Evolutionary conservation across 2,888 invertebrate species (phyloP).

Genomic region (Subacronicta megacephala): DNA sequence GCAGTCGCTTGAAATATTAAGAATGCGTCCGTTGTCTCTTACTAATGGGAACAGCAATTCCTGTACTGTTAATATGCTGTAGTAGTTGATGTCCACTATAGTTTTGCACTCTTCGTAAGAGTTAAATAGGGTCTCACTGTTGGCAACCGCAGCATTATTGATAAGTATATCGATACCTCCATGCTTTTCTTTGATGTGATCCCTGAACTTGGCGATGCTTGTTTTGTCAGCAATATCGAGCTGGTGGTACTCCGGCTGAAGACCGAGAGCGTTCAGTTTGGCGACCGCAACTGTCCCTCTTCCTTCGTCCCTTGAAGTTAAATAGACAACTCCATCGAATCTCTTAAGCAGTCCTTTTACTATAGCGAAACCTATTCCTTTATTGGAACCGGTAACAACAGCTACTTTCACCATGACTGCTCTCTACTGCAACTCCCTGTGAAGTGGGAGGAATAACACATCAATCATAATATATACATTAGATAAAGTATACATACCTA

Average conservation of each 20-base stretch:
- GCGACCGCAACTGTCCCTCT: constrained; percentile 63
- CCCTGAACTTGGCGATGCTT: constrained; percentile 89
- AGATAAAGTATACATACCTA: not conserved
- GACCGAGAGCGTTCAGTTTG: constrained; percentile 59
- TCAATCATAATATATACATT: not conserved
- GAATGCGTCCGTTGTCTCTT: constrained; percentile 91
- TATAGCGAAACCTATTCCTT: constrained; percentile 91
- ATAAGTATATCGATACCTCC: constrained; percentile 92
- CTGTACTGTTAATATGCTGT: constrained; percentile 90
- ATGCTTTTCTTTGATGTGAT: constrained; percentile 88
- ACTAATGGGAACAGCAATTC: constrained; percentile 92
- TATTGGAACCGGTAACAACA: constrained; percentile 91
- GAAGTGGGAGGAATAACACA: constrained; percentile 11
- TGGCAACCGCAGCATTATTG: constrained; percentile 92
- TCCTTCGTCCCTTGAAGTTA: constrained; percentile 81
- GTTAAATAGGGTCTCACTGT: constrained; percentile 65
- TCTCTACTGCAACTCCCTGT: not conserved
- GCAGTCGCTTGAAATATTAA: constrained; percentile 92
- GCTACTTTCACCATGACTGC: constrained; percentile 54
- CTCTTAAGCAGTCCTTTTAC: constrained; percentile 90
- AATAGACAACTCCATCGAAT: constrained; percentile 89
- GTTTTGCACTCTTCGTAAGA: constrained; percentile 84
- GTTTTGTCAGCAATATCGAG: constrained; percentile 59
- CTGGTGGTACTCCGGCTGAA: constrained; percentile 57
- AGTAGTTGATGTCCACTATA: constrained; percentile 92